Conservation (phyloP, 2,797 vertebrate genomes). For the Gymnothorax javanicus region DNA sequence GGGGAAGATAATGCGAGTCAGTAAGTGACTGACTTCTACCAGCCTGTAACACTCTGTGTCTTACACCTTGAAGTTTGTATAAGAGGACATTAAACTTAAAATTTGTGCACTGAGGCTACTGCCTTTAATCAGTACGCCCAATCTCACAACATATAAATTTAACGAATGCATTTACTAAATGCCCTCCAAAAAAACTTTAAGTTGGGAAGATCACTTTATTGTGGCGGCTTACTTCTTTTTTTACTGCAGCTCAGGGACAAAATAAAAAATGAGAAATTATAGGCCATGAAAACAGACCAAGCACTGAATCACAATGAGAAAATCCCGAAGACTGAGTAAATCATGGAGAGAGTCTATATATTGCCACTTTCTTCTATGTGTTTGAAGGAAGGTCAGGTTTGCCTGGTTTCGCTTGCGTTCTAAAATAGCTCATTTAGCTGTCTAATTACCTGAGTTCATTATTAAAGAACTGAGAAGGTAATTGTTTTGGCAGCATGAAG, state of each 20-base stretch:
- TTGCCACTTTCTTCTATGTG: background rate
- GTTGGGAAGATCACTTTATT: background rate
- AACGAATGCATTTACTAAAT: background rate
- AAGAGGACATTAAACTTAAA: background rate
- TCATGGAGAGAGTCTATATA: background rate
- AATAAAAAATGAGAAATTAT: background rate
- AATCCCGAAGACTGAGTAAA: background rate
- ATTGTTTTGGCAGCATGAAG: constrained; percentile 49
- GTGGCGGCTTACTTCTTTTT: background rate
- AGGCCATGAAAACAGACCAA: background rate
- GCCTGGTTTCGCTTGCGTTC: constrained; percentile 19
- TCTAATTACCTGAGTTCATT: constrained; percentile 46
- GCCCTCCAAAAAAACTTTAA: background rate
- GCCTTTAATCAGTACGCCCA: background rate
- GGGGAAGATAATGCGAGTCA: background rate
- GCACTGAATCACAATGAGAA: background rate
- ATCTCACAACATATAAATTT: background rate
- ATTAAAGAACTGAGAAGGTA: constrained; percentile 40
- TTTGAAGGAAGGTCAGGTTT: constrained; percentile 27
- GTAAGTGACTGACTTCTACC: background rate
- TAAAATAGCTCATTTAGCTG: constrained; percentile 36
- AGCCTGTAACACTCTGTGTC: background rate
- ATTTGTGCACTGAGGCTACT: background rate
- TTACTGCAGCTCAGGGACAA: background rate
- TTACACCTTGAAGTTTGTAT: background rate